Evolutionary conservation across 1,140 invertebrate species (phyloP), one percentile per base, ranked within the genome.

Genomic region (Rhizoglyphus robini): DNA sequence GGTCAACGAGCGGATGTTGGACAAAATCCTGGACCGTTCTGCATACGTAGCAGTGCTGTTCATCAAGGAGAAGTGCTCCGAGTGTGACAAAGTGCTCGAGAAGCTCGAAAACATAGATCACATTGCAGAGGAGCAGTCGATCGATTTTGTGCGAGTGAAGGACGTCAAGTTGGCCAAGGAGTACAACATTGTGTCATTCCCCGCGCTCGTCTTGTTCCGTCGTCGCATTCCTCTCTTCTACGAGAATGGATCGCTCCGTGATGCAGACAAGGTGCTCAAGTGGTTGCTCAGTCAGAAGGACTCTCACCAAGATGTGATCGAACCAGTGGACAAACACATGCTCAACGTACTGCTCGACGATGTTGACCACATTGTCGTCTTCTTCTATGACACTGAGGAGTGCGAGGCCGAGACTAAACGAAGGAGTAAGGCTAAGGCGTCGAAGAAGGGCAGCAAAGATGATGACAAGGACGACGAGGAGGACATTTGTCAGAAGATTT

Each of bases 41-140:
- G 84, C 89, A 71, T 85, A 90, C 72, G 84, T 93, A 51, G 88
- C 92, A 46, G 89, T 92, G 23, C 90, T 91, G 72, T 95, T 94
- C 77, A 93, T 88, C 91, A 81, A 86, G 90, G 88, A 90, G 74
- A 88, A 92, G 78, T 86, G 86, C 5, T 88, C 91, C 71, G 88
- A 88, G 72, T 88, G 88, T 47, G 86, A 88, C 69, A 89, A 88
- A 72, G 92, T 94, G 64, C 78, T 95, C 0, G 83, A 83, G 70
- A 90, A 94, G 76, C 74, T 96, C 46, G 91, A 96, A 76, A 92
- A 93, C 70, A 94, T 96, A 72, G 90, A 94, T 72, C 89, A 94
- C 72, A 89, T 93, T 72, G 92, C 88, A 73, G 89, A 93, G 77
- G 86, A 89, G 72, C 85, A 89, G 74, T 86, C 90, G 68, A 92